Base-by-base conservation (phyloP, 2,113 vertebrate species). In the Anoura caudifer region DNA sequence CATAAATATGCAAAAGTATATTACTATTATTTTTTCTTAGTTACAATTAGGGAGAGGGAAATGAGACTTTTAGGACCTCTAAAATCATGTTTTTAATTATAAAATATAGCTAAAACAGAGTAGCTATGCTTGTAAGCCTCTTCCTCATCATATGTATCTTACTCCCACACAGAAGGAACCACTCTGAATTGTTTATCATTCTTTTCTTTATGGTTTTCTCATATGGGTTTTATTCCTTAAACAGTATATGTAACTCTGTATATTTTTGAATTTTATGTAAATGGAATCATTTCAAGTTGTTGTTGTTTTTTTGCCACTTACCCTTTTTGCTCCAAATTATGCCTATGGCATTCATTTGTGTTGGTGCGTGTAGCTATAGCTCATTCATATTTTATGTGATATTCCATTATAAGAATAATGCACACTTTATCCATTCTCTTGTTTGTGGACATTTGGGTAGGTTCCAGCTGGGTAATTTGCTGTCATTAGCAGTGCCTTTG, bases 371-470 rank as follows among this genome's bases (percentile, higher is more conserved):
- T 56, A 85, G 24, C 50, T 85, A 10, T 50, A 67, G 19, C 84
- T 75, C 50, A 59, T 95, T 93, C n/a, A 41, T 95, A 88, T 92
- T 92, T 77, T 84, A 54, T 16, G 20, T 84, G 79, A 4, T 47
- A 76, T 72, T 88, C 13, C 36, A 45, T 94, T 72, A 24, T 75
- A 96, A 81, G 88, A 83, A 80, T 95, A 88, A 95, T 90, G 47
- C 14, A 33, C 28, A 79, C 77, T 70, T 69, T 79, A 69, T 11
- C 13, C 22, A 54, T 95, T 91, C 33, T 85, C 61, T 63, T 75
- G 11, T 24, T 94, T 63, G n/a, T 79, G 20, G 31, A 38, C 16
- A 43, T 41, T 84, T 72, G n/a, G 20, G 26, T 52, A 47, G 41
- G 47, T 87, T 72, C 41, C 43, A 69, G 70, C 5, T 90, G 63